These are phyloP conservation scores for Parauchenoglanis punctatus DNA, from an alignment of 2,797 vertebrate genomes.

Conservation along the genomic window DNA sequence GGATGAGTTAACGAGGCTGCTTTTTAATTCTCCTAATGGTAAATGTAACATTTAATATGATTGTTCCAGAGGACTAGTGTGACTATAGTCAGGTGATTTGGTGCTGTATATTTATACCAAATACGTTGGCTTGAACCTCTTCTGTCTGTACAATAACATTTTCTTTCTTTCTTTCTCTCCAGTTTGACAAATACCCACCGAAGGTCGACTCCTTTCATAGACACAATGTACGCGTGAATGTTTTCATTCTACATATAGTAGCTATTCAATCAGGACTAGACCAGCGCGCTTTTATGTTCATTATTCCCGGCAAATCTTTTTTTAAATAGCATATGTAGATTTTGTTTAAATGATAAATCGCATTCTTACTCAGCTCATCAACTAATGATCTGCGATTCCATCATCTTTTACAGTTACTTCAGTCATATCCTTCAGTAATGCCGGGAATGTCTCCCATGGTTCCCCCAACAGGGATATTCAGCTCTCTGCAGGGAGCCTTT, in stretches of 20 bases:
- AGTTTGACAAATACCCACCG: slow-evolving; percentile 99
- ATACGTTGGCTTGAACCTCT: background rate
- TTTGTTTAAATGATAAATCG: background rate
- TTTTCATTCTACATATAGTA: background rate
- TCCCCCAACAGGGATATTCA: slow-evolving; percentile 93
- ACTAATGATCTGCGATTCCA: background rate
- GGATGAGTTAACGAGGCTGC: slow-evolving; percentile 79
- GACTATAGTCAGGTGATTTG: background rate
- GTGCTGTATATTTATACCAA: background rate
- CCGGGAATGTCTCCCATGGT: slow-evolving; percentile 97
- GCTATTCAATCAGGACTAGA: background rate
- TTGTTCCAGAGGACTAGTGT: background rate
- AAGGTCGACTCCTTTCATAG: slow-evolving; percentile 99
- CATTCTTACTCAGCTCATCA: background rate
- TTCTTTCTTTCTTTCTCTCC: slow-evolving; percentile 66
- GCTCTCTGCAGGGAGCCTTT: slow-evolving; percentile 97
- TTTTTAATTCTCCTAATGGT: slow-evolving; percentile 1
- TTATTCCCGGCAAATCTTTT: background rate
- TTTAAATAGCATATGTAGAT: background rate
- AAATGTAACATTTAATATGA: background rate
- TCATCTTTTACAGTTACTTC: slow-evolving; percentile 86
- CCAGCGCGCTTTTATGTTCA: background rate
- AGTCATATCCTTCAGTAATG: slow-evolving; percentile 94
- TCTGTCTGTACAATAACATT: slow-evolving; percentile 13
- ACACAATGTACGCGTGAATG: slow-evolving; percentile 91